Evolutionary conservation across 1,140 invertebrate species (phyloP).

Genomic region (Drosophila truncata): DNA sequence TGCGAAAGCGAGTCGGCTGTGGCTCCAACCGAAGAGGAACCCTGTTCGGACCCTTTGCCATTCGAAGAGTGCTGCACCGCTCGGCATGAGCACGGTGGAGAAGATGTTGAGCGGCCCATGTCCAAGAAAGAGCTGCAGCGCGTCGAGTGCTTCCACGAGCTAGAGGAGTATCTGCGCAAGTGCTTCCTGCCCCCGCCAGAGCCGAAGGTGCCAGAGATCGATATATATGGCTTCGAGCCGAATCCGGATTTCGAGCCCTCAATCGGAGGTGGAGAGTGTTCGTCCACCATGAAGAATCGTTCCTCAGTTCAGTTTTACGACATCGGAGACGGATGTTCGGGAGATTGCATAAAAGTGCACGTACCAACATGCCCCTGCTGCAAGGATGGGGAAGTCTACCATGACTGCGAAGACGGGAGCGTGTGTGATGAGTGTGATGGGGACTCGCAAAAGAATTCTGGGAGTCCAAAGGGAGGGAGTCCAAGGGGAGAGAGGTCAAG

Average conservation of each 20-base stretch:
- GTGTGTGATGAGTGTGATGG: neutral
- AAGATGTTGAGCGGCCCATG: neutral
- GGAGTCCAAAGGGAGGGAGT: too few relatives aligned
- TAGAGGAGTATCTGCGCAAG: constrained; percentile 50
- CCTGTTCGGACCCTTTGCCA: neutral
- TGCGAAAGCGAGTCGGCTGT: constrained; percentile 20
- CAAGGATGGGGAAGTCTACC: constrained; percentile 5
- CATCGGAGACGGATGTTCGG: constrained; percentile 1
- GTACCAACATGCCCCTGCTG: too few relatives aligned
- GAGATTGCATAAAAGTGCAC: neutral
- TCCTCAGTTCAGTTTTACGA: neutral
- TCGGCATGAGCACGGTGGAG: neutral
- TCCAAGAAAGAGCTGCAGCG: constrained; percentile 5
- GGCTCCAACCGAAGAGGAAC: constrained; percentile 4
- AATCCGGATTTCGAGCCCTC: constrained; percentile 47
- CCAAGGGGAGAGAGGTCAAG: too few relatives aligned
- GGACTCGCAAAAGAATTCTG: too few relatives aligned
- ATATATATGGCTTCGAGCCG: constrained; percentile 53
- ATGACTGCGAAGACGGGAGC: constrained; percentile 9
- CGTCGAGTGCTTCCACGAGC: constrained; percentile 41
- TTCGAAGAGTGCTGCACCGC: constrained; percentile 41
- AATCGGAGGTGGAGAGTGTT: fast-evolving
- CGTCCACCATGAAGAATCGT: neutral
- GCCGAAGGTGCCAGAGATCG: neutral
- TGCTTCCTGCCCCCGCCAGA: constrained; percentile 30